Evolutionary conservation across 1,140 invertebrate species (phyloP).

Genomic region (Drosophila punjabiensis): DNA sequence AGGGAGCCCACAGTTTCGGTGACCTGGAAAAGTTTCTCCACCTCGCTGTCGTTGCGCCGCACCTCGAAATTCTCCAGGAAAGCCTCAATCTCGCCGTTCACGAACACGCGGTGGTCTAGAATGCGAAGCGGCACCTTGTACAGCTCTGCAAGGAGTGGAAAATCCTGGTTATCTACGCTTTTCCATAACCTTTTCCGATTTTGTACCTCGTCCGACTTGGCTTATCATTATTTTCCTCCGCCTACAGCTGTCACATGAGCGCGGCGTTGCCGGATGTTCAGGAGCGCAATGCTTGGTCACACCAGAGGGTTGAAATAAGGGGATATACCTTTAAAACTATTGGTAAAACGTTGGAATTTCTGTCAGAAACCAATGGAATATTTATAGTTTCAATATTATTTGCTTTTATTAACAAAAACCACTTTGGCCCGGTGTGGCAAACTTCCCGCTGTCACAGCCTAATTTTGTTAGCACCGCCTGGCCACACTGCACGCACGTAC

Average conservation of each 20-base stretch:
- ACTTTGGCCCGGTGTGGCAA: neutral
- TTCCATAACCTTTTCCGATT: neutral
- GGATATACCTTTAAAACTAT: no score
- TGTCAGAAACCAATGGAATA: neutral
- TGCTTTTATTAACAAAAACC: neutral
- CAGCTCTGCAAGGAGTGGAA: conserved; percentile 87
- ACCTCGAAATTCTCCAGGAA: conserved; percentile 94
- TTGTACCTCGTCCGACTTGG: conserved; percentile 65
- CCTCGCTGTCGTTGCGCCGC: conserved; percentile 90
- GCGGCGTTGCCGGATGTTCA: neutral
- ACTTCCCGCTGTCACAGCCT: neutral
- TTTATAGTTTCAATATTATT: no score
- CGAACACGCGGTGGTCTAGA: conserved; percentile 93
- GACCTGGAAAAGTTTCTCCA: conserved; percentile 91
- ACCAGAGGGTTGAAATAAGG: neutral
- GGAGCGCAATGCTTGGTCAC: neutral
- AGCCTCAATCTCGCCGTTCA: conserved; percentile 93
- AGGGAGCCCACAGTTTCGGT: conserved; percentile 92
- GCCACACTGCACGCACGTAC: conserved; percentile 37
- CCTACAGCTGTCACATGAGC: conserved; percentile 67
- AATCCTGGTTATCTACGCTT: neutral
- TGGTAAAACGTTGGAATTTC: neutral
- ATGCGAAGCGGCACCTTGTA: conserved; percentile 93
- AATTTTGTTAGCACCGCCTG: neutral
- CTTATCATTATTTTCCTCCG: conserved; percentile 76